Evolutionary conservation across 1,140 invertebrate genomes (phyloP), one percentile per base, ranked within the genome.

Genomic region (Nomia melanderi): DNA sequence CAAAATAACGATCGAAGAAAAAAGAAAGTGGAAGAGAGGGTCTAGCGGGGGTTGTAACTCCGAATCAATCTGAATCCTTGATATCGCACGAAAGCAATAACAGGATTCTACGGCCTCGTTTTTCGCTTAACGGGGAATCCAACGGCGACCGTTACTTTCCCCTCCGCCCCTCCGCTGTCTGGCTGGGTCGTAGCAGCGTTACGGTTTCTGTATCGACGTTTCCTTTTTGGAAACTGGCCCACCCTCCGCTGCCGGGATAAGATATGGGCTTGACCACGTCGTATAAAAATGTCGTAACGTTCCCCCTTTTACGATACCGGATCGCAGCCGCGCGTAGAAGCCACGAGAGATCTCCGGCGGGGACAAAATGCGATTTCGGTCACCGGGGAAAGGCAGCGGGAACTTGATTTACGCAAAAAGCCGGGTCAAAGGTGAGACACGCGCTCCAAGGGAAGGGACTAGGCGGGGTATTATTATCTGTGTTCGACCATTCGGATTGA

Each of bases 201-300:
- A 75, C 56, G 71, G 54, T 59, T 53, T 50, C 71, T 47, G 77
- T 60, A 78, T 78, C 77, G 77, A 78, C 71, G 20, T 74, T 78
- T 33, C 33, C 31, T 41, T 71, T 74, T 75, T 78, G 9, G 23
- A 74, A 57, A 25, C 47, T 11, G n/a, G 17, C 17, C 64, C 54
- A 9, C 65, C 41, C 25, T 25, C 17, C 4, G 3, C 2, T 17
- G 20, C 5, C 47, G 0, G 54, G 39, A 20, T 70, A 70, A 70
- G 41, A 60, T 70, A 77, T 62, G 74, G 66, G 74, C 74, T 70
- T 70, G 66, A 69, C 65, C 65, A 39, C 31, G 60, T 54, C 76
- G 76, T 62, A 75, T 73, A 74, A 66, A 78, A 64, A 64, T 65
- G 71, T 78, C 77, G 71, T 78, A 78, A 78, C 29, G 33, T n/a